These are phyloP conservation scores for Tinamus guttatus DNA, from an alignment of 2,113 vertebrate genomes.

Conservation along the genomic window DNA sequence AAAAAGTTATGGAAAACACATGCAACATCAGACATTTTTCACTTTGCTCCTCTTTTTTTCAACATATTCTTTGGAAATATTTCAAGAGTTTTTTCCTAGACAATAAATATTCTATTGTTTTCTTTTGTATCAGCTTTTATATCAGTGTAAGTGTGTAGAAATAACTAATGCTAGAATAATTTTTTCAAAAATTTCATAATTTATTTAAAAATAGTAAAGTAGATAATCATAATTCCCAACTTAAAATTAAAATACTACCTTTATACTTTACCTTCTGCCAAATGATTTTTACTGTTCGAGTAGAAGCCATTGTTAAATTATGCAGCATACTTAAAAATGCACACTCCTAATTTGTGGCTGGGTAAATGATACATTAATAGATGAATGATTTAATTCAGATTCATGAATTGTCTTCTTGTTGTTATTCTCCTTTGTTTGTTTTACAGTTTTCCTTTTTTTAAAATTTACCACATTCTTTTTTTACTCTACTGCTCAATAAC, in stretches of 20 bases:
- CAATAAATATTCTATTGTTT: background rate
- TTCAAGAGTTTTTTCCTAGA: background rate
- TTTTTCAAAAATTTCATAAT: background rate
- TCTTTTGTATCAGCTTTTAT: background rate
- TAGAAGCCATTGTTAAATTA: background rate
- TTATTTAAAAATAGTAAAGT: background rate
- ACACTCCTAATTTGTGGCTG: accelerated
- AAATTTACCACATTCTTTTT: background rate
- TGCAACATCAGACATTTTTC: background rate
- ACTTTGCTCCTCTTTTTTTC: accelerated
- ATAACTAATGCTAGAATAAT: accelerated
- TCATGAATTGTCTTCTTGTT: background rate
- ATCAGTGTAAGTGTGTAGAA: background rate
- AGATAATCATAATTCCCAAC: background rate
- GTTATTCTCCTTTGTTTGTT: background rate
- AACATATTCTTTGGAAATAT: background rate
- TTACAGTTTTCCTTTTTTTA: background rate
- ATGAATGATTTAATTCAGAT: background rate
- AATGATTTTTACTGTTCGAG: background rate
- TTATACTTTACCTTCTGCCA: background rate
- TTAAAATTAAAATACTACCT: background rate
- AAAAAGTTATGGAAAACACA: background rate
- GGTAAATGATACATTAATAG: background rate
- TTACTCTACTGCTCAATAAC: background rate
- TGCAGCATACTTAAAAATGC: background rate